Evolutionary conservation across 2,888 invertebrate genomes (phyloP).

Genomic region (Pharmacophagus antenor): DNA sequence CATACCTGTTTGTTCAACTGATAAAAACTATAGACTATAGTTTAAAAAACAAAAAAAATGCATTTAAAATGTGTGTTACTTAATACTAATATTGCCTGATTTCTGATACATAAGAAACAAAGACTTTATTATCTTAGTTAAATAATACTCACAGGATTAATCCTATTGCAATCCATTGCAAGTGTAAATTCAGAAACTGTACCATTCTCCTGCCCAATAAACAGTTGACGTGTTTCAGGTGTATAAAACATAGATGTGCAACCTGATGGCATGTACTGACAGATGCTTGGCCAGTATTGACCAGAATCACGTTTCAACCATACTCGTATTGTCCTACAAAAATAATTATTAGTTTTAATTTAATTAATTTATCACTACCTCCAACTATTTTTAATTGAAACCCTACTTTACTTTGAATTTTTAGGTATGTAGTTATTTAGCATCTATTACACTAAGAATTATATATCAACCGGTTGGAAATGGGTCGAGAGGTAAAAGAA

Average conservation of each 20-base stretch:
- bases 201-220: conserved; percentile 98
- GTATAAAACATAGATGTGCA: conserved; percentile 94
- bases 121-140: not conserved
- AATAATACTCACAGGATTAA: conserved; percentile 84
- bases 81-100: too few relatives aligned
- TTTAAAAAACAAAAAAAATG: too few relatives aligned
- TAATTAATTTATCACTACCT: not conserved
- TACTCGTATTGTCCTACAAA: conserved; percentile 93
- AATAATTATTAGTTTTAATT: not conserved
- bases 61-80: too few relatives aligned
- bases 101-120: not conserved
- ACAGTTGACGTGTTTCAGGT: conserved; percentile 91
- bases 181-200: conserved; percentile 93
- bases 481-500: conserved; percentile 15
- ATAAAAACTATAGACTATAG: not conserved
- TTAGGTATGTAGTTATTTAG: not conserved
- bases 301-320: conserved; percentile 99
- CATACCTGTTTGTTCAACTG: not conserved
- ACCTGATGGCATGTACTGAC: conserved; percentile 96
- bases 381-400: not conserved
- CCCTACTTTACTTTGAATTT: too few relatives aligned
- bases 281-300: conserved; percentile 99
- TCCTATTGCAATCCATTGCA: conserved; percentile 96
- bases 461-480: conserved; percentile 6
- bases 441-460: not conserved